phyloP scores from a whole-genome alignment of 2,797 vertebrate species.

The Neopelma chrysocephalum region DNA sequence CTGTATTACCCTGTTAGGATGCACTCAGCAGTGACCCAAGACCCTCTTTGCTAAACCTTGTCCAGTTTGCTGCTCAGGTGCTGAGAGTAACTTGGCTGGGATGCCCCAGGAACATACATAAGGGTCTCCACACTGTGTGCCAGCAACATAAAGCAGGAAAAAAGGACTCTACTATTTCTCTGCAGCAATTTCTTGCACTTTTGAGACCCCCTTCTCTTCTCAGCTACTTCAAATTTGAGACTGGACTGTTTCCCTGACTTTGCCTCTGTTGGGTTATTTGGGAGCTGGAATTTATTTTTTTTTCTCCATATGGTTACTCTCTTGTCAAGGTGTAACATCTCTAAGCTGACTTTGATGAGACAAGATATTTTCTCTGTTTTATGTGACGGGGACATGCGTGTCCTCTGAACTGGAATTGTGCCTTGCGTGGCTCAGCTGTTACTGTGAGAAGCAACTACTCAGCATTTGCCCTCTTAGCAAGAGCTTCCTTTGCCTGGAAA shows the following conservation, averaged over 20 bases:
- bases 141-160: not conserved
- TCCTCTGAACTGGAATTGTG: not conserved
- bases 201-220: not conserved
- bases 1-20: not conserved
- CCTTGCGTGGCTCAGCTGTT: not conserved
- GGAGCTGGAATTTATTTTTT: not conserved
- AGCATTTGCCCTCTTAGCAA: not conserved
- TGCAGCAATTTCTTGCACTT: not conserved
- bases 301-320: not conserved
- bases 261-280: not conserved
- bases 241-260: not conserved
- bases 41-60: not conserved
- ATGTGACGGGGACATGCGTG: not conserved
- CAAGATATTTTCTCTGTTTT: not conserved
- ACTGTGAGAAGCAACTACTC: not conserved
- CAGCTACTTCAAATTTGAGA: not conserved
- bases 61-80: not conserved
- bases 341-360: not conserved
- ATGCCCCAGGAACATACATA: not conserved
- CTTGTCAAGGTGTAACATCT: not conserved
- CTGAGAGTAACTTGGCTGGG: not conserved
- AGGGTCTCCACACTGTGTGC: not conserved
- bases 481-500: not conserved
- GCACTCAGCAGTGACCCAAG: not conserved
- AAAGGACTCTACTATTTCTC: accelerated